These are phyloP conservation scores for Ciconia nigra DNA, from an alignment of 2,797 vertebrate genomes.

Conservation along the genomic window DNA sequence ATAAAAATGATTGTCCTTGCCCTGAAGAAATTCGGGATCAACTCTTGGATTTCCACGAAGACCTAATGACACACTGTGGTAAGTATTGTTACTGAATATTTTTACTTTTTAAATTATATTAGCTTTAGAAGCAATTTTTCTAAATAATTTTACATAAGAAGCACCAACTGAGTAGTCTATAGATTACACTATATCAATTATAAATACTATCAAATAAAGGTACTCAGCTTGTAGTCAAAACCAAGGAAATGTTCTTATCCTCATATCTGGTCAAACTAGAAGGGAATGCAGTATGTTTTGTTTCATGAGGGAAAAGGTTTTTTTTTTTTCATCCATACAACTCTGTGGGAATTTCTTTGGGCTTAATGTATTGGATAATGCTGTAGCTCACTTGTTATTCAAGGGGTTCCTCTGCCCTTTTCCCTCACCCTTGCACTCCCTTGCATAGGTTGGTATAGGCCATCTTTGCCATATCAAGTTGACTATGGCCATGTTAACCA, in stretches of 20 bases:
- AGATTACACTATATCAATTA: not conserved
- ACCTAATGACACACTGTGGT: constrained; percentile 96
- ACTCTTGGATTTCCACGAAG: constrained; percentile 92
- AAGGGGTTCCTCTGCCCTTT: not conserved
- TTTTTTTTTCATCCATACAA: not conserved
- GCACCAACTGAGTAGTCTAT: not conserved
- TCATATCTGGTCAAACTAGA: not conserved
- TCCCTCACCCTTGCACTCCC: not conserved
- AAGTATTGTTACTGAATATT: not conserved
- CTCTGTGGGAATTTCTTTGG: not conserved
- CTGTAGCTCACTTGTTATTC: not conserved
- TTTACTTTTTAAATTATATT: not conserved
- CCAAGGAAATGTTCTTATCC: not conserved
- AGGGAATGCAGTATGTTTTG: not conserved
- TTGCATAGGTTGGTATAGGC: not conserved
- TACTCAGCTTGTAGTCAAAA: not conserved
- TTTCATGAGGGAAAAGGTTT: not conserved
- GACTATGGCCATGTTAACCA: not conserved
- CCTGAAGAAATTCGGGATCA: constrained; percentile 89
- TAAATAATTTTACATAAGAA: not conserved
- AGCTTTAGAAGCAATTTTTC: not conserved
- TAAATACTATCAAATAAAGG: not conserved
- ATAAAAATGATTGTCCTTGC: constrained; percentile 93
- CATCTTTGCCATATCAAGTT: not conserved
- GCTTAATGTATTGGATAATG: not conserved